Evolutionary conservation across 2,113 vertebrate species (phyloP).

Genomic region (Acanthochromis polyacanthus): DNA sequence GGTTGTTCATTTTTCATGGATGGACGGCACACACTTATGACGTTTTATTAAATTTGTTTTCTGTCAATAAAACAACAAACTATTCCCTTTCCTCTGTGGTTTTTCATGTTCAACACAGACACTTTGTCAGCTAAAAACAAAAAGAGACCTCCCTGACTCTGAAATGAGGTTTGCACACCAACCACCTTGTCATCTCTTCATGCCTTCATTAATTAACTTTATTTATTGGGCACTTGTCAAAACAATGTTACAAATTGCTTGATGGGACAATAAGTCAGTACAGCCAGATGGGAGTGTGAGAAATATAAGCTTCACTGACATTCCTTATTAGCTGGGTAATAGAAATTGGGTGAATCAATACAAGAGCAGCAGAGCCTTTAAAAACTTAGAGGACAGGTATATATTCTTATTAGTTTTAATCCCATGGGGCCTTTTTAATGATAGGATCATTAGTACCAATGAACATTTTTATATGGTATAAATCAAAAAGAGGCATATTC

Average conservation of each 20-base stretch:
- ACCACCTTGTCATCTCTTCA: background rate
- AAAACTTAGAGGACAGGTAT: background rate
- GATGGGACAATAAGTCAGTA: background rate
- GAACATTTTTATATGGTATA: background rate
- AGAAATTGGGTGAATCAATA: conserved; percentile 39
- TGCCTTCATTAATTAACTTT: conserved; percentile 14
- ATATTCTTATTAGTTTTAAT: background rate
- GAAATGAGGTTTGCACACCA: background rate
- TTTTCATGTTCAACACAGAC: background rate
- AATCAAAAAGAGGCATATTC: background rate
- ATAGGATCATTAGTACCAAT: background rate
- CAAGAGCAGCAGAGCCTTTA: conserved; percentile 13
- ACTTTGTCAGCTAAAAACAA: background rate
- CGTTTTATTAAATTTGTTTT: background rate
- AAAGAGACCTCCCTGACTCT: background rate
- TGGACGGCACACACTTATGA: too few relatives aligned
- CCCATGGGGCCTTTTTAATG: background rate
- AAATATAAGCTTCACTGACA: background rate
- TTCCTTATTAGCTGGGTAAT: conserved; percentile 8
- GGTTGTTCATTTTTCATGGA: too few relatives aligned
- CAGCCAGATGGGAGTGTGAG: background rate
- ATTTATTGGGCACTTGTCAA: conserved; percentile 34
- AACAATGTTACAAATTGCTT: conserved; percentile 35
- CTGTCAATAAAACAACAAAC: background rate
- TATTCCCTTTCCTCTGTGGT: background rate